These are phyloP conservation scores for Lysiphlebus fabarum DNA, from an alignment of 1,140 invertebrate genomes.

Conservation along the genomic window DNA sequence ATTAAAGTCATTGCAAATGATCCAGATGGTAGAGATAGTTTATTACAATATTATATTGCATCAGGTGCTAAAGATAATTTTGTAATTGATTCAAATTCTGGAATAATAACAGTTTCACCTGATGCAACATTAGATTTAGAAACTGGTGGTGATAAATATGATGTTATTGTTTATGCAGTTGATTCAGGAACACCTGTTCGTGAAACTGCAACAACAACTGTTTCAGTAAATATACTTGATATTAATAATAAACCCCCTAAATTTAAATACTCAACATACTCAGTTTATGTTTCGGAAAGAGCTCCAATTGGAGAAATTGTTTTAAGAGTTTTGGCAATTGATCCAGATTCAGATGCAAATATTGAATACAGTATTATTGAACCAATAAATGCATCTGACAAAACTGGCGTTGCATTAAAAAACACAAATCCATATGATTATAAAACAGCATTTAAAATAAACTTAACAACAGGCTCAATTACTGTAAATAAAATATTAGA, in stretches of 20 bases:
- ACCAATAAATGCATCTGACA: slow-evolving; percentile 69
- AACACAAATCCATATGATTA: slow-evolving; percentile 63
- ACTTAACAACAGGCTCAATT: slow-evolving; percentile 68
- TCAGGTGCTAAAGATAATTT: slow-evolving; percentile 78
- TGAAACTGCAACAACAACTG: slow-evolving; percentile 72
- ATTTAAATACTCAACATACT: slow-evolving; percentile 66
- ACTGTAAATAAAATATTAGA: slow-evolving; percentile 68
- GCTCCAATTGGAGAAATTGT: slow-evolving; percentile 64
- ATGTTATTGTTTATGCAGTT: slow-evolving; percentile 69
- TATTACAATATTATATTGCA: slow-evolving; percentile 70
- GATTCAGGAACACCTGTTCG: slow-evolving; percentile 71
- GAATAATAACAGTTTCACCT: slow-evolving; percentile 69
- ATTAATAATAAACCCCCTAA: slow-evolving; percentile 80
- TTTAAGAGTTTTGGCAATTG: slow-evolving; percentile 63
- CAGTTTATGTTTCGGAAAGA: slow-evolving; percentile 70
- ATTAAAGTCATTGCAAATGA: slow-evolving; percentile 69
- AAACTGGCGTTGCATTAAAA: slow-evolving; percentile 69
- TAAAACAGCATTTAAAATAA: slow-evolving; percentile 68
- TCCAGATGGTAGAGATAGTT: slow-evolving; percentile 70
- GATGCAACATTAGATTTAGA: slow-evolving; percentile 73
- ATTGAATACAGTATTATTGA: slow-evolving; percentile 69
- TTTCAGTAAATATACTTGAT: slow-evolving; percentile 71
- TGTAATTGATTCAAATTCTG: slow-evolving; percentile 68
- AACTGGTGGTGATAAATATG: slow-evolving; percentile 63
- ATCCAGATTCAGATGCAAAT: slow-evolving; percentile 68